phyloP scores from a whole-genome alignment of 2,888 invertebrate genomes.

The Synanthedon formicaeformis region DNA sequence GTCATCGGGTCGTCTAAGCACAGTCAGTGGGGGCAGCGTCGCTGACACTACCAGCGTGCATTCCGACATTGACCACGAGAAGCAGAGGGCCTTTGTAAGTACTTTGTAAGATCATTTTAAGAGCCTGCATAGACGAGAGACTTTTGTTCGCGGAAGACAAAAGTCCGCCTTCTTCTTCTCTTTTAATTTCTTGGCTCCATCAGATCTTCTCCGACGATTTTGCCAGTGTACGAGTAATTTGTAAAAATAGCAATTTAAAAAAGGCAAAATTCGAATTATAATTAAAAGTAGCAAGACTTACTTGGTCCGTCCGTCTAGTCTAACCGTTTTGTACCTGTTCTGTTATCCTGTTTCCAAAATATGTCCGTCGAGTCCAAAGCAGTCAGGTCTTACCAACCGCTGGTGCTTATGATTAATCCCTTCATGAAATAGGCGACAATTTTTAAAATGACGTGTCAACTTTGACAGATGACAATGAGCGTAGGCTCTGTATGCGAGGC shows the following conservation, averaged over 20 bases:
- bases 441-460: constrained; percentile 17
- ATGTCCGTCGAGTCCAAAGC: too few relatives aligned
- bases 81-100: constrained; percentile 65
- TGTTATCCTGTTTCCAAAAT: too few relatives aligned
- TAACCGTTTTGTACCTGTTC: too few relatives aligned
- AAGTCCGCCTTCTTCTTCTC: not conserved
- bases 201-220: too few relatives aligned
- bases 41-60: constrained; percentile 86
- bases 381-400: not conserved
- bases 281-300: too few relatives aligned
- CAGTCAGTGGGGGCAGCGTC: constrained; percentile 83
- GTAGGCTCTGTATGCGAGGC: constrained; percentile 57
- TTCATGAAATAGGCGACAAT: too few relatives aligned
- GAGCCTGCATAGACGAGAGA: too few relatives aligned
- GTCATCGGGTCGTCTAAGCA: constrained; percentile 85
- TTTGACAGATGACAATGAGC: constrained; percentile 56
- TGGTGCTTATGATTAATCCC: not conserved
- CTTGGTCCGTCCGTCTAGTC: too few relatives aligned
- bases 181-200: too few relatives aligned
- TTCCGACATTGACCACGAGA: constrained; percentile 82
- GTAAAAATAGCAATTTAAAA: too few relatives aligned
- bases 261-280: too few relatives aligned
- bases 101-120: not conserved
- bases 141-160: not conserved
- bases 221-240: too few relatives aligned